A percentile compares a stretch with the other conserved stretches of the same genome.
These are phyloP conservation scores for Cirrhinus mrigala DNA, from an alignment of 2,797 vertebrate species.

Conservation along the genomic window DNA sequence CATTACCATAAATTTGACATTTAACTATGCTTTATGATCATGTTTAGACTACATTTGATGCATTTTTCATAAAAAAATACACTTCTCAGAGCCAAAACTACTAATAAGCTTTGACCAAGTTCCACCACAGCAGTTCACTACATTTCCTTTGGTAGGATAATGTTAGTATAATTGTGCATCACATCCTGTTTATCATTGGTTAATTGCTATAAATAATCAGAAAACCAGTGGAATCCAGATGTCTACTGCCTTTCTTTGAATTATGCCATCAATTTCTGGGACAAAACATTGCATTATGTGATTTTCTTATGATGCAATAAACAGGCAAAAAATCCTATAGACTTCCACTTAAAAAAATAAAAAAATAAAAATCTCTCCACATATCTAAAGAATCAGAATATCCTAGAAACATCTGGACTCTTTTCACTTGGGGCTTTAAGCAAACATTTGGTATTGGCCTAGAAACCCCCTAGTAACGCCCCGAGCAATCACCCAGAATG, in stretches of 20 bases:
- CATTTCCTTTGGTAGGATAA: neutral
- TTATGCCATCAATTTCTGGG: neutral
- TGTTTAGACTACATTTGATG: conserved; percentile 31
- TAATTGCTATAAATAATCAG: neutral
- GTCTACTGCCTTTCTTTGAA: neutral
- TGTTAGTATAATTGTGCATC: neutral
- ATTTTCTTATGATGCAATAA: neutral
- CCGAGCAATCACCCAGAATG: neutral
- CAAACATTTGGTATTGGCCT: neutral
- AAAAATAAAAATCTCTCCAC: neutral
- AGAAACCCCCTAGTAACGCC: neutral
- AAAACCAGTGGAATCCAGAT: neutral
- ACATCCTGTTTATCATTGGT: neutral
- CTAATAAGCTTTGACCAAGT: conserved; percentile 25
- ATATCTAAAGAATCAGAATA: neutral
- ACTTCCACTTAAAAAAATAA: neutral
- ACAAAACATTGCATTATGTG: neutral
- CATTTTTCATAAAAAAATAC: conserved; percentile 1
- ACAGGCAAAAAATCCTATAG: neutral
- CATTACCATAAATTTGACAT: conserved; percentile 40
- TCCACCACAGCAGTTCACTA: neutral
- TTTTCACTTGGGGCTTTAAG: neutral
- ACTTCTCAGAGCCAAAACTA: conserved; percentile 12
- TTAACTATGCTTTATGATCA: conserved; percentile 36
- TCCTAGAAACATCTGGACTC: neutral